Percentiles rank a stretch among this genome's conserved stretches.
Conservation (phyloP, 2,888 invertebrate genomes). For the Yponomeuta sedellus region DNA sequence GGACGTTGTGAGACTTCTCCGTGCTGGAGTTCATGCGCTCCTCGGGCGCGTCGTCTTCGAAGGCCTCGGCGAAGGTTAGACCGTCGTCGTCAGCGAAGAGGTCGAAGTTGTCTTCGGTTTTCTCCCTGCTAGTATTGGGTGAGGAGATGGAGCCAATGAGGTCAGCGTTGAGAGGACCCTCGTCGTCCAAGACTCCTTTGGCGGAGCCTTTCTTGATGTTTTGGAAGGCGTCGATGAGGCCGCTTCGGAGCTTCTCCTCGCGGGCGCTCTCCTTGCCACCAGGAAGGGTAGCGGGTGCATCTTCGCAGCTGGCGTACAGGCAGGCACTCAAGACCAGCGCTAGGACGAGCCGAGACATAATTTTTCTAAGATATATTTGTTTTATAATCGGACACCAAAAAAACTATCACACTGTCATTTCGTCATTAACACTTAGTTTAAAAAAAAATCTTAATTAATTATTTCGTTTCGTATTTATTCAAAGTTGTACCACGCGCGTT, state of each 20-base stretch:
- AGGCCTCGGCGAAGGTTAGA: conserved; percentile 54
- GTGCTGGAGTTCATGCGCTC: conserved; percentile 46
- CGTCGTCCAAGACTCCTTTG: conserved; percentile 55
- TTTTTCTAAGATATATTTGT: conserved; percentile 18
- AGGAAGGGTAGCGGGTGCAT: conserved; percentile 32
- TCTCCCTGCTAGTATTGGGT: conserved; percentile 33
- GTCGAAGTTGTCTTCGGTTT: conserved; percentile 50
- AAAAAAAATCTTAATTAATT: conserved; percentile 23
- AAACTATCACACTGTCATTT: conserved; percentile 14
- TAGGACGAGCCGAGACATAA: conserved; percentile 45
- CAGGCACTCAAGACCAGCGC: conserved; percentile 45
- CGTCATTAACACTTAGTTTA: conserved; percentile 18
- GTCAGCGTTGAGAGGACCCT: conserved; percentile 46
- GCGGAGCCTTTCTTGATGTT: conserved; percentile 63
- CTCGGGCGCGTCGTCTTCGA: conserved; percentile 37
- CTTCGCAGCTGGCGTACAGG: conserved; percentile 43
- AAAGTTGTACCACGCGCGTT: conserved; percentile 20
- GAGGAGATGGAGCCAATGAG: conserved; percentile 49
- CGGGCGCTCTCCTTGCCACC: conserved; percentile 51
- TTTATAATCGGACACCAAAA: neutral
- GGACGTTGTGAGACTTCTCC: conserved; percentile 65
- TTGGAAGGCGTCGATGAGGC: conserved; percentile 66
- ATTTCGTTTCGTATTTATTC: conserved; percentile 24
- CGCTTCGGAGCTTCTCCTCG: conserved; percentile 63
- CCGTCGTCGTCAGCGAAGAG: conserved; percentile 63